These are phyloP conservation scores for Crenichthys baileyi DNA, from an alignment of 2,797 vertebrate genomes.

Conservation along the genomic window DNA sequence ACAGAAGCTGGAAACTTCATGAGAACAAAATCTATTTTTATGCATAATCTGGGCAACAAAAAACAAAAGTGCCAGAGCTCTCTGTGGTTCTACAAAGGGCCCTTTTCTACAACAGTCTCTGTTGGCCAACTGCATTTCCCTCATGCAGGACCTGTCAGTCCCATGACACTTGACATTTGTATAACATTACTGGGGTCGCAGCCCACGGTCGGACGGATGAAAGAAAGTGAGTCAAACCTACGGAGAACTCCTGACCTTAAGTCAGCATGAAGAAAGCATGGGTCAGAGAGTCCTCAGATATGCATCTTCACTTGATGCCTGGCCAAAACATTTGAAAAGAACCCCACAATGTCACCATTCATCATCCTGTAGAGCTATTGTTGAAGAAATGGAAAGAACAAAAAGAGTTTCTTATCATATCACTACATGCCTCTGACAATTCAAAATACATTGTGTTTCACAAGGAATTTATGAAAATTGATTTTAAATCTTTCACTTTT, in stretches of 20 bases:
- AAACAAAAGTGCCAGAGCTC: conserved; percentile 49
- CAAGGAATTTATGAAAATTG: background rate
- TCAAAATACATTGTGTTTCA: conserved; percentile 4
- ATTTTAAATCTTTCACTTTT: background rate
- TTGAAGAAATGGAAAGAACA: conserved; percentile 41
- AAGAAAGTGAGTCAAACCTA: conserved; percentile 55
- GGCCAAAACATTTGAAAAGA: conserved; percentile 48
- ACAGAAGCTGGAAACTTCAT: background rate
- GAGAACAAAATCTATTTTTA: conserved; percentile 7
- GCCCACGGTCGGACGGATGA: conserved; percentile 55
- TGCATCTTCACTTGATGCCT: conserved; percentile 58
- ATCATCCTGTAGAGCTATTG: conserved; percentile 42
- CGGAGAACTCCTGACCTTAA: conserved; percentile 73
- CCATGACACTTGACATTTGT: conserved; percentile 70
- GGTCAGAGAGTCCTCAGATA: conserved; percentile 67
- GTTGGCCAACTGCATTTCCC: conserved; percentile 35
- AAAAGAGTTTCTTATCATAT: conserved; percentile 34
- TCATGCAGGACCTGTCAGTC: conserved; percentile 53
- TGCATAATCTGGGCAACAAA: conserved; percentile 44
- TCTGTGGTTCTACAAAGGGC: conserved; percentile 51
- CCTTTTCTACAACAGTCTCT: conserved; percentile 42
- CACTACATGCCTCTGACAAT: conserved; percentile 20
- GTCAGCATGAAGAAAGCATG: conserved; percentile 50
- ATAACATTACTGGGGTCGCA: conserved; percentile 69
- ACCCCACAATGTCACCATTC: conserved; percentile 31